Evolutionary conservation across 2,888 invertebrate species (phyloP), one percentile per base, ranked within the genome.

Genomic region (Rotaria macrura): DNA sequence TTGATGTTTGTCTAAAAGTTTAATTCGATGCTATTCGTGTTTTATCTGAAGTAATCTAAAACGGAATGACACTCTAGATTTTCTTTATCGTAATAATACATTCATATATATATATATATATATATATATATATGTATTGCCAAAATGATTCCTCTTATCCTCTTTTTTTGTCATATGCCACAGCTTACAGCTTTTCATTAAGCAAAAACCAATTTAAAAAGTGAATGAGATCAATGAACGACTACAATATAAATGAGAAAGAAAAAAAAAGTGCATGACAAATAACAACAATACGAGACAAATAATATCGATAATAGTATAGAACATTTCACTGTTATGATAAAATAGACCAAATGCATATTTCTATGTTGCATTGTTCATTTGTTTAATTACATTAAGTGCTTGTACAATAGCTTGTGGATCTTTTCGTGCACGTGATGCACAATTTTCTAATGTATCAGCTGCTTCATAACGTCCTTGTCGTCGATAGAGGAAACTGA

Each of bases 381-480:
- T 79, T 83, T 85, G 74, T 84, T 86, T 84, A 25, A 86, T 84
- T 74, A 86, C 52, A 43, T 86, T 52, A 38, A 86, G 54, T 55
- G 86, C 86, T 86, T 86, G 86, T 29, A 74, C 54, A 40, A 86
- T 84, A 5, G 84, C 86, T n/a, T 84, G 84, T 38, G 86, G 86
- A 79, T 86, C 86, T 84, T 86, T 86, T 84, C 84, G 84, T 14
- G 84, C 84, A 25, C 84, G 84, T 43, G 74, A 72, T 25, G 86
- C 86, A 86, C 86, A 86, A 57, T 84, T 86, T 91, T 99, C 99
- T 49, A 99, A 93, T 0, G 97, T 97, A 91, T 99, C 98, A 0
- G 99, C 99, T 14, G 99, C 99, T 91, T 98, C 97, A 92, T 96
- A 98, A 92, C 98, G 99, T 89, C 98, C 97, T 92, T 99, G 98